phyloP scores from a whole-genome alignment of 2,113 vertebrate species.

The Drymodes brunneopygia region DNA sequence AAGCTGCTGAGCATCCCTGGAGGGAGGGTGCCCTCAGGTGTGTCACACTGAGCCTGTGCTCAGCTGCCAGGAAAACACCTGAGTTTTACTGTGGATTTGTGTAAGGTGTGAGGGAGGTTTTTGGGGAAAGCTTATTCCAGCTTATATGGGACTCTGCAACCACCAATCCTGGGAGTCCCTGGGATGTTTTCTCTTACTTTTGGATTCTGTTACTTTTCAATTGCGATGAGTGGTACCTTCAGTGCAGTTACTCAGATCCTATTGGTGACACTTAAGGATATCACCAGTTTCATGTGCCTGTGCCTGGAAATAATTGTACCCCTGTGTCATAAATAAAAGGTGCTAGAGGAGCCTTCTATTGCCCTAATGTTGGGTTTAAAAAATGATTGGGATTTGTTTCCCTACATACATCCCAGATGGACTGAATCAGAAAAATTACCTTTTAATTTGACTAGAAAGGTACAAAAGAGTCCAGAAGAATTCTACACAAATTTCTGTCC shows the following conservation, averaged over 20 bases:
- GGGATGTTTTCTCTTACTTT: not conserved
- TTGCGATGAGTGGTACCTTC: not conserved
- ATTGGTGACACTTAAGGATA: not conserved
- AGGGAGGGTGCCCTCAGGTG: too few species aligned
- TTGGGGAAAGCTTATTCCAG: not conserved
- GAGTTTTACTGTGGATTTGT: not conserved
- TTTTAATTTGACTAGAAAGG: not conserved
- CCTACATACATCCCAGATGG: not conserved
- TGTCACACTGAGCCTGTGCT: not conserved
- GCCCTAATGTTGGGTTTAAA: not conserved
- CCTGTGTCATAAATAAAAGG: not conserved
- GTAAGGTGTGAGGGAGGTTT: fast-evolving
- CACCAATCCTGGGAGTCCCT: too few species aligned
- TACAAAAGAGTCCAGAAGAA: not conserved
- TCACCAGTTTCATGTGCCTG: fast-evolving
- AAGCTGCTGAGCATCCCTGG: not conserved
- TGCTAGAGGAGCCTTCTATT: not conserved
- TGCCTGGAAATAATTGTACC: not conserved
- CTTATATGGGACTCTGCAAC: fast-evolving
- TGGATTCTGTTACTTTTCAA: not conserved
- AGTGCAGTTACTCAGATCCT: not conserved
- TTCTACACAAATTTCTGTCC: not conserved
- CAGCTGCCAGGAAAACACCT: not conserved
- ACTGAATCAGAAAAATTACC: not conserved
- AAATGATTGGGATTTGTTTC: not conserved